These are phyloP conservation scores for Apotomis turbidana DNA, from an alignment of 2,888 invertebrate species.

Conservation along the genomic window DNA sequence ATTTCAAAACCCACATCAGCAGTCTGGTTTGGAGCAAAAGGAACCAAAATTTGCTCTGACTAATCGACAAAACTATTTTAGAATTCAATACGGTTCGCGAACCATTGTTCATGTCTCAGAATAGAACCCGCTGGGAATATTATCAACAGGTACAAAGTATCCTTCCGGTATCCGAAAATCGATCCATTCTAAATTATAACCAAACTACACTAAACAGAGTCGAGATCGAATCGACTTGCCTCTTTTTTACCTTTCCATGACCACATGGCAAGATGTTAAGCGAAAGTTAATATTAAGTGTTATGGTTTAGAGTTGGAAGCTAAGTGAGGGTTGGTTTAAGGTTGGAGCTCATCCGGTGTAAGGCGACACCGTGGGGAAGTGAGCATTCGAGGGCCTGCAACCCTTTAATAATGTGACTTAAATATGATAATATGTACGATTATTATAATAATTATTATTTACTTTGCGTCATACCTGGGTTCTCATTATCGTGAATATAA, in stretches of 20 bases:
- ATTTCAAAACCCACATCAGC: not conserved
- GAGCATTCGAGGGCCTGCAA: slow-evolving; percentile 46
- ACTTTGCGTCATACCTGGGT: slow-evolving; percentile 39
- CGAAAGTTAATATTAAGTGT: slow-evolving; percentile 44
- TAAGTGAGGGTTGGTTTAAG: slow-evolving; percentile 49
- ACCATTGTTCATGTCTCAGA: slow-evolving; percentile 63
- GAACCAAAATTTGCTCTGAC: slow-evolving; percentile 45
- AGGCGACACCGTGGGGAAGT: slow-evolving; percentile 79
- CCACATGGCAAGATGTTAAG: slow-evolving; percentile 18
- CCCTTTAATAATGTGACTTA: slow-evolving; percentile 37
- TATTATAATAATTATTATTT: slow-evolving; percentile 53
- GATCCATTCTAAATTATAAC: slow-evolving; percentile 47
- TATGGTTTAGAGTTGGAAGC: slow-evolving; percentile 45
- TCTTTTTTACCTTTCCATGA: slow-evolving; percentile 20
- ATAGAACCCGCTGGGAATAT: slow-evolving; percentile 71
- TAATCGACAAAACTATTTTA: slow-evolving; percentile 73
- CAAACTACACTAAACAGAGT: slow-evolving; percentile 48
- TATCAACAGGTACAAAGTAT: slow-evolving; percentile 81
- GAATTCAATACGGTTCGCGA: slow-evolving; percentile 58
- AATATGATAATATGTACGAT: slow-evolving; percentile 30
- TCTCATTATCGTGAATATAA: not conserved
- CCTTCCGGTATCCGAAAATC: slow-evolving; percentile 74
- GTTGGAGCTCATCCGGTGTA: slow-evolving; percentile 77
- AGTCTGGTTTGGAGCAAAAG: not conserved
- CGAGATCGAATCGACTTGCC: slow-evolving; percentile 41